Conservation (phyloP, 2,888 invertebrate species). For the Amiota communis region DNA sequence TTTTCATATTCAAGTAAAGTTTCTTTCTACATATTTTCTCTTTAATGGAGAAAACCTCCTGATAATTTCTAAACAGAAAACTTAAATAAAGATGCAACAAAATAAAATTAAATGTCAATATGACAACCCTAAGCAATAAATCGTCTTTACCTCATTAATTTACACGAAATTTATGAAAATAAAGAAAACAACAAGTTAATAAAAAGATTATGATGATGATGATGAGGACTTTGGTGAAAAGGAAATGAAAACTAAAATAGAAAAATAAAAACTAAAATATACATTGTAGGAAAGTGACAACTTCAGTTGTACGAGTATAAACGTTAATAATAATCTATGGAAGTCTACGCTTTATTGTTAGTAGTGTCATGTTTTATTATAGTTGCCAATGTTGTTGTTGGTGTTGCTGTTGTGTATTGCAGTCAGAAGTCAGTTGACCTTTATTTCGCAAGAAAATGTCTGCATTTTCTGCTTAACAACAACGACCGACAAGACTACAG, state of each 20-base stretch:
- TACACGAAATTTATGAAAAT: slow-evolving; percentile 8
- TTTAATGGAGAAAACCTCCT: too few relatives aligned
- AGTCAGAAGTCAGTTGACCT: slow-evolving; percentile 48
- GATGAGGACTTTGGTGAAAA: neutral
- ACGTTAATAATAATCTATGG: too few relatives aligned
- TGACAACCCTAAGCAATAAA: slow-evolving; percentile 51
- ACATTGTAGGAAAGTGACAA: slow-evolving; percentile 45
- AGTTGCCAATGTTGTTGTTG: slow-evolving; percentile 30
- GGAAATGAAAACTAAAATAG: neutral
- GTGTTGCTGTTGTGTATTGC: slow-evolving; percentile 38
- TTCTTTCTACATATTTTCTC: too few relatives aligned
- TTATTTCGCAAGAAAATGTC: slow-evolving; percentile 56
- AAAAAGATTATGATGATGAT: too few relatives aligned
- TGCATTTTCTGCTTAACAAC: slow-evolving; percentile 53
- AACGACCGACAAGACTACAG: slow-evolving; percentile 30
- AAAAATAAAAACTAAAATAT: slow-evolving; percentile 48
- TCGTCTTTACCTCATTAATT: slow-evolving; percentile 50
- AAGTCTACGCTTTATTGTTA: too few relatives aligned
- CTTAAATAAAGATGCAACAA: slow-evolving; percentile 20
- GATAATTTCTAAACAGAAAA: neutral
- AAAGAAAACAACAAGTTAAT: slow-evolving; percentile 6
- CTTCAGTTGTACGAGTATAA: neutral
- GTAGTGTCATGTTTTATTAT: too few relatives aligned
- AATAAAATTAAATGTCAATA: slow-evolving; percentile 49
- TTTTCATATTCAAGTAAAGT: too few relatives aligned